phyloP scores from a whole-genome alignment of 2,888 invertebrate genomes.

The Graphium colonna region DNA sequence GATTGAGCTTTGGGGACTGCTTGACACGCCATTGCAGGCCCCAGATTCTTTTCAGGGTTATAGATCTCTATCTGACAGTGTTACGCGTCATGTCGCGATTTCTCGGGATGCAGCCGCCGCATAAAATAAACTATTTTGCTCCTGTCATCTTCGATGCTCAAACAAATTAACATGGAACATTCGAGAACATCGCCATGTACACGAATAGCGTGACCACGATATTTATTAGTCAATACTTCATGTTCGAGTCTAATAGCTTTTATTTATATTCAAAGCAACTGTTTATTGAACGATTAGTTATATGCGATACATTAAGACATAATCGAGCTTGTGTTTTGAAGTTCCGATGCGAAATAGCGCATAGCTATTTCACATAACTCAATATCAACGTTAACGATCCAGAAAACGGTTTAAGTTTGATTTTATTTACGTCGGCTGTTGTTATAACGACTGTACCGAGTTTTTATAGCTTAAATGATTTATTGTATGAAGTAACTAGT shows the following conservation, averaged over 20 bases:
- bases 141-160: slow-evolving; percentile 28
- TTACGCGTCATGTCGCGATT: slow-evolving; percentile 65
- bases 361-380: background rate
- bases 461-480: slow-evolving; percentile 9
- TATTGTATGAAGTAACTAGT: slow-evolving; percentile 10
- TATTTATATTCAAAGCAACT: background rate
- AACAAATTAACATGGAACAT: slow-evolving; percentile 28
- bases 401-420: slow-evolving; percentile 3
- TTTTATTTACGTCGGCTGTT: slow-evolving; percentile 1
- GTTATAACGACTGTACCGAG: background rate
- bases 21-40: background rate
- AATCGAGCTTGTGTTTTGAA: background rate
- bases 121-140: slow-evolving; percentile 31
- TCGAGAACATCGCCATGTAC: slow-evolving; percentile 5
- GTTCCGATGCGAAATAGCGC: background rate
- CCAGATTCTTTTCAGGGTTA: slow-evolving; percentile 60
- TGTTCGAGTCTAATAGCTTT: background rate
- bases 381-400: slow-evolving; percentile 1
- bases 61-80: slow-evolving; percentile 72
- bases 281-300: background rate
- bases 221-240: background rate
- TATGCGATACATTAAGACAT: background rate
- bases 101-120: slow-evolving; percentile 45
- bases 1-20: slow-evolving; percentile 4
- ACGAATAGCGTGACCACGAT: background rate